Conservation (phyloP, 1,140 invertebrate species). For the Rhagoletis pomonella region DNA sequence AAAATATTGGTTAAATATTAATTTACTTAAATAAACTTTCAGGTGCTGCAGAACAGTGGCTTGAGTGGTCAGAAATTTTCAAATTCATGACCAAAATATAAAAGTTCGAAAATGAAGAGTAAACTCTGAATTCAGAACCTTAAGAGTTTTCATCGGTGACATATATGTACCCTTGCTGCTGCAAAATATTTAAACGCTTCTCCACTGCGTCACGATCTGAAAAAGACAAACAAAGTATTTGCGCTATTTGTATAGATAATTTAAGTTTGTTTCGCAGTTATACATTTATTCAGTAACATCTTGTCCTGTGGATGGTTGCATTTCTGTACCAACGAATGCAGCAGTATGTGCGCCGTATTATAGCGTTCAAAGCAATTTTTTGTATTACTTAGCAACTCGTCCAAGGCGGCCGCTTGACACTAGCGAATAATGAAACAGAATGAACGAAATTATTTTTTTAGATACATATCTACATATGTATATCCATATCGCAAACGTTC, state of each 20-base stretch:
- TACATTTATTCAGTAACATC: conserved; percentile 92
- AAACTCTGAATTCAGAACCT: conserved; percentile 8
- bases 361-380: conserved; percentile 97
- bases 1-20: conserved; percentile 20
- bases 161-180: conserved; percentile 89
- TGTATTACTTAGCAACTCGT: conserved; percentile 97
- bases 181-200: conserved; percentile 88
- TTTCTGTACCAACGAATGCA: conserved; percentile 97
- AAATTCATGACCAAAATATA: neutral
- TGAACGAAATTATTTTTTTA: conserved; percentile 24
- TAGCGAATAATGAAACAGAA: conserved; percentile 73
- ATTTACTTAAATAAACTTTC: conserved; percentile 15
- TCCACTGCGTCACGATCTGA: conserved; percentile 95
- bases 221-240: conserved; percentile 62
- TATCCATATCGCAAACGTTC: too few relatives aligned
- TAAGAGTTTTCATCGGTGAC: conserved; percentile 77
- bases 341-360: conserved; percentile 96
- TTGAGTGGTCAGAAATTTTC: neutral
- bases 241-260: neutral
- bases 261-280: conserved; percentile 46
- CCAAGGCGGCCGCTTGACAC: conserved; percentile 97
- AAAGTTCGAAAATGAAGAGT: neutral
- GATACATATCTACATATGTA: too few relatives aligned
- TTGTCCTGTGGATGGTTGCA: conserved; percentile 88
- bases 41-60: neutral